A percentile compares a stretch with the other conserved stretches of the same genome.
Evolutionary conservation across 2,888 invertebrate species (phyloP).

Genomic region (Drosophila nr. medialis): DNA sequence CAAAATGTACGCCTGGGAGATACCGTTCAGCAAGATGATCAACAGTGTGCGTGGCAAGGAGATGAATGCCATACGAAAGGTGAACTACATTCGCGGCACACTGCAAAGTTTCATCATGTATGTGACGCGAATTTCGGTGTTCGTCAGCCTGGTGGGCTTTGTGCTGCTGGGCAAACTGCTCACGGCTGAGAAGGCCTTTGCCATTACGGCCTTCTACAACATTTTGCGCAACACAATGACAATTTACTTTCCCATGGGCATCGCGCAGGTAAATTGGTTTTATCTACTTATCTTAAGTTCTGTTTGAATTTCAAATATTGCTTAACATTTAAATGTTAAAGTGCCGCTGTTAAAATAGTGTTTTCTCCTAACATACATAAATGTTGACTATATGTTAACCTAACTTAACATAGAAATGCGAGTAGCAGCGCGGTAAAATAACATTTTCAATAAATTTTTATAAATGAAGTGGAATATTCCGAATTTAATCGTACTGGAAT

Average conservation of each 20-base stretch:
- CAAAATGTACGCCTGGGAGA: constrained; percentile 98
- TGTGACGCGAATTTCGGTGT: constrained; percentile 93
- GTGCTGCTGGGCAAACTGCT: constrained; percentile 89
- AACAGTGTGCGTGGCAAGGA: constrained; percentile 87
- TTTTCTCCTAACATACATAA: not conserved
- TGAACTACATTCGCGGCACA: constrained; percentile 91
- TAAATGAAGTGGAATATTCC: not conserved
- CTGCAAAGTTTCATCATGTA: constrained; percentile 94
- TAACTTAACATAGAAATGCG: not conserved
- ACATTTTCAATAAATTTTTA: not conserved
- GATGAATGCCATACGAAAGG: constrained; percentile 88
- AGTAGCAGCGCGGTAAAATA: not conserved
- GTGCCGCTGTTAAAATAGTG: not conserved
- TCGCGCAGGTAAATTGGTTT: constrained; percentile 85
- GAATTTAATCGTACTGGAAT: not conserved
- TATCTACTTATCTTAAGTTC: not conserved
- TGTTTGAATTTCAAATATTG: not conserved
- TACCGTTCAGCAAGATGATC: constrained; percentile 92
- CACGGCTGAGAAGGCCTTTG: constrained; percentile 93
- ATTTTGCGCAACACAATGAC: constrained; percentile 94
- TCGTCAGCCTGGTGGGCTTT: constrained; percentile 92
- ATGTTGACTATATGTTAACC: not conserved
- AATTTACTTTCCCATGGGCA: constrained; percentile 92
- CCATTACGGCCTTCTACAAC: constrained; percentile 95
- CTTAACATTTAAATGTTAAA: not conserved